Conservation (phyloP, 2,113 vertebrate species). For the Triplophysa rosa region DNA sequence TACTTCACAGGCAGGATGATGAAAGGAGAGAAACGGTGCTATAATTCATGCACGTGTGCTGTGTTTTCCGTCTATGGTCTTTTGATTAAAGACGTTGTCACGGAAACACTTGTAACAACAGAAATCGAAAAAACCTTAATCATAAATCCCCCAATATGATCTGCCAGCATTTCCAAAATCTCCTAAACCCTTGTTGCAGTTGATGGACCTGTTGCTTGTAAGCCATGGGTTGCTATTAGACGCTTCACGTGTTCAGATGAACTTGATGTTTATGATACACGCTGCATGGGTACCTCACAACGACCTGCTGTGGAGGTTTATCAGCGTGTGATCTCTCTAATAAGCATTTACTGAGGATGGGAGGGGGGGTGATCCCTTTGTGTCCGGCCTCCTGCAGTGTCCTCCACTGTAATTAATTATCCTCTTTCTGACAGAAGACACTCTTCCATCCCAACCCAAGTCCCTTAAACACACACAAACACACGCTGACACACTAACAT, state of each 20-base stretch:
- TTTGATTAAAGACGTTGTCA: neutral
- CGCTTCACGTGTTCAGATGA: neutral
- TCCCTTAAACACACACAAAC: conserved; percentile 10
- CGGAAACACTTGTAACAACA: neutral
- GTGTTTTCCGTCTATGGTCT: neutral
- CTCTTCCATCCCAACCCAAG: conserved; percentile 47
- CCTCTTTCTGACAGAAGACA: conserved; percentile 52
- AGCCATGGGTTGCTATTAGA: neutral
- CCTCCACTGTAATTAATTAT: conserved; percentile 61
- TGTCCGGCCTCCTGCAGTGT: conserved; percentile 62
- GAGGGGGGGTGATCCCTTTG: conserved; percentile 57
- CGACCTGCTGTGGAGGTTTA: neutral
- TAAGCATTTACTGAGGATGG: neutral
- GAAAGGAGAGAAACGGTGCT: conserved; percentile 38
- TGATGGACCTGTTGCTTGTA: neutral
- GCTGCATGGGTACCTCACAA: neutral
- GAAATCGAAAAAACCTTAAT: neutral
- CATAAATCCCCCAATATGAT: neutral
- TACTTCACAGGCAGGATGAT: conserved; percentile 59
- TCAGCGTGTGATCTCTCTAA: conserved; percentile 6
- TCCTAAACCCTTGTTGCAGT: no score
- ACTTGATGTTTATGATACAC: conserved; percentile 1
- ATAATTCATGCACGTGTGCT: conserved; percentile 13
- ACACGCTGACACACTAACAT: conserved; percentile 29
- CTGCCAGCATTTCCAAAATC: no score